Percentiles rank a stretch among this genome's conserved stretches.
Conservation (phyloP, 2,888 invertebrate genomes). For the Mesorhabditis belari region DNA sequence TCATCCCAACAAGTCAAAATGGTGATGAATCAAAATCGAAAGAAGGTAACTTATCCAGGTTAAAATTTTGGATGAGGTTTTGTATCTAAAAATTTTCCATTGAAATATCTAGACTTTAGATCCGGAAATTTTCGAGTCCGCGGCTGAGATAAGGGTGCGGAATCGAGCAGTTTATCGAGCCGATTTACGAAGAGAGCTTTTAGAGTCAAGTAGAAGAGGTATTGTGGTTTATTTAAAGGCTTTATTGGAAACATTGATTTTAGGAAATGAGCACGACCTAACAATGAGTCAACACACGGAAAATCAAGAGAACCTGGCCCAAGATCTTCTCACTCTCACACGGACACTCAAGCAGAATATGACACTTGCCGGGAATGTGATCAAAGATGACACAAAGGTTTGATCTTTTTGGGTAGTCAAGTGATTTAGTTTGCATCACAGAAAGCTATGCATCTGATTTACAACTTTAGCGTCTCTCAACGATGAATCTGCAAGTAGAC, state of each 20-base stretch:
- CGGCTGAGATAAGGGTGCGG: slow-evolving; percentile 18
- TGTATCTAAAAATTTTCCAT: background rate
- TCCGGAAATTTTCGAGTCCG: slow-evolving; percentile 11
- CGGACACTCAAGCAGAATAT: slow-evolving; percentile 83
- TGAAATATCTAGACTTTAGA: background rate
- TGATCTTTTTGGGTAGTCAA: slow-evolving; percentile 1
- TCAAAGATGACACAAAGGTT: slow-evolving; percentile 80
- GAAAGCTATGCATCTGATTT: background rate
- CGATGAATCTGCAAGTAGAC: slow-evolving; percentile 35
- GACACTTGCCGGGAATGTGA: slow-evolving; percentile 77
- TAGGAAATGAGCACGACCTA: slow-evolving; percentile 64
- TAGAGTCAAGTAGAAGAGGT: slow-evolving; percentile 16
- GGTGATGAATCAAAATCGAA: too few relatives aligned
- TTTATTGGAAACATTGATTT: background rate
- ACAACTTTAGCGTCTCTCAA: slow-evolving; percentile 21
- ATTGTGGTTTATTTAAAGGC: too few relatives aligned
- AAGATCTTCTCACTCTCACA: slow-evolving; percentile 84
- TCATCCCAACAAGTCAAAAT: too few relatives aligned
- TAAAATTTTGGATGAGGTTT: background rate
- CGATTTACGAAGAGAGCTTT: slow-evolving; percentile 37
- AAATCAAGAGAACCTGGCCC: slow-evolving; percentile 83
- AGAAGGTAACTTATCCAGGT: too few relatives aligned
- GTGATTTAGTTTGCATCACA: background rate
- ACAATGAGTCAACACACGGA: slow-evolving; percentile 75
- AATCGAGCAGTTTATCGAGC: slow-evolving; percentile 29